Evolutionary conservation across 2,888 invertebrate genomes (phyloP).

Genomic region (Argynnis bischoffii): DNA sequence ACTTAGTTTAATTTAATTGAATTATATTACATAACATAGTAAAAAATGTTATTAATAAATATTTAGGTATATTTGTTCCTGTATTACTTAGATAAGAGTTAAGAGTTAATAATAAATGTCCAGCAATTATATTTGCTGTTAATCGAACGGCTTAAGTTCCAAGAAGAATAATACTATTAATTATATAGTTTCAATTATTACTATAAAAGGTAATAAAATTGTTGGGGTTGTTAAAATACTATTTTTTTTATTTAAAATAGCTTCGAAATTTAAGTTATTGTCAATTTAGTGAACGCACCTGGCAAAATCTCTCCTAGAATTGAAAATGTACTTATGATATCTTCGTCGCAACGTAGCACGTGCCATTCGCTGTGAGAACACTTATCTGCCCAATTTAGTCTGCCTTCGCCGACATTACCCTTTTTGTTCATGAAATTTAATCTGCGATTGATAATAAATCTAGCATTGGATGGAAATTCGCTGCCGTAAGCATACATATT

Average conservation of each 20-base stretch:
- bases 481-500: no score
- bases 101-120: slow-evolving; percentile 85
- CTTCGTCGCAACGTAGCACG: slow-evolving; percentile 4
- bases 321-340: slow-evolving; percentile 15
- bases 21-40: no score
- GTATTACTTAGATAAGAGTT: slow-evolving; percentile 76
- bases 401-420: no score
- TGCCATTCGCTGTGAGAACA: slow-evolving; percentile 9
- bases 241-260: neutral
- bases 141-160: slow-evolving; percentile 86
- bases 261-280: neutral
- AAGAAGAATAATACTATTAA: slow-evolving; percentile 88
- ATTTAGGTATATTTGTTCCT: slow-evolving; percentile 50
- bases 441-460: no score
- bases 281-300: slow-evolving; percentile 16
- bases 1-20: no score
- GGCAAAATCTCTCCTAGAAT: slow-evolving; percentile 16
- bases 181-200: slow-evolving; percentile 88
- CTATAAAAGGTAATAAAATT: slow-evolving; percentile 87
- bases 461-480: no score
- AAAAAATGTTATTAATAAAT: slow-evolving; percentile 45
- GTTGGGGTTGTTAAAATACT: slow-evolving; percentile 59
- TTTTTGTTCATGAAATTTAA: no score
- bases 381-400: slow-evolving; percentile 3
- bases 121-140: slow-evolving; percentile 90